Conservation (phyloP, 2,888 invertebrate species). For the Heliconius charithonia region DNA sequence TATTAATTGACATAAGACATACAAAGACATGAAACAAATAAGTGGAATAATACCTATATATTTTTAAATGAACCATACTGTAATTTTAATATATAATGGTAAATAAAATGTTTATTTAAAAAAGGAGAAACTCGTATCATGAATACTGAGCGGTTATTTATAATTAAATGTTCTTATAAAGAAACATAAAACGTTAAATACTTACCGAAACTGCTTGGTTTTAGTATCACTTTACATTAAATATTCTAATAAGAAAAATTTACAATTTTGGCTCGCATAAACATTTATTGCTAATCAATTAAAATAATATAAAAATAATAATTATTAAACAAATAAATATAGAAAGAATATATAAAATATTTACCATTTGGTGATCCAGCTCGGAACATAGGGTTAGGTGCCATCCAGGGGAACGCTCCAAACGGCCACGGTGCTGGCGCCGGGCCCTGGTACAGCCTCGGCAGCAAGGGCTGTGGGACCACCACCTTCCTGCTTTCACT, state of each 20-base stretch:
- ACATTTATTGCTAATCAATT: not conserved
- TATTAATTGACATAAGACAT: not conserved
- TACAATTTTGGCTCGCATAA: not conserved
- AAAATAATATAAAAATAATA: not conserved
- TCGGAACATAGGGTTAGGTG: constrained; percentile 84
- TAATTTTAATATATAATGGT: not conserved
- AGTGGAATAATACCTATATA: not conserved
- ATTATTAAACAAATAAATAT: not conserved
- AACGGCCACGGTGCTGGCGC: constrained; percentile 85
- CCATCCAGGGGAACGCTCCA: constrained; percentile 87
- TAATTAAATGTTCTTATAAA: not conserved
- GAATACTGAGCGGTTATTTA: not conserved
- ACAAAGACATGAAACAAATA: not conserved
- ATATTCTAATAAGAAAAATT: constrained; percentile 2
- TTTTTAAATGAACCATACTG: not conserved
- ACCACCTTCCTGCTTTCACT: constrained; percentile 81
- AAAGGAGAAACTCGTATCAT: not conserved
- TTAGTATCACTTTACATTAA: not conserved
- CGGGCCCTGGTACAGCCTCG: constrained; percentile 82
- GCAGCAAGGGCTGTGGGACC: constrained; percentile 87
- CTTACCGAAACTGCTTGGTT: not conserved
- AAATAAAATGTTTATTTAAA: not conserved
- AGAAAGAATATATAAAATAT: constrained; percentile 51
- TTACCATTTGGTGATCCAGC: constrained; percentile 85
- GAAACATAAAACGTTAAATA: not conserved